These are phyloP conservation scores for Meteorus cinctellus DNA, from an alignment of 2,888 invertebrate species.

Conservation along the genomic window DNA sequence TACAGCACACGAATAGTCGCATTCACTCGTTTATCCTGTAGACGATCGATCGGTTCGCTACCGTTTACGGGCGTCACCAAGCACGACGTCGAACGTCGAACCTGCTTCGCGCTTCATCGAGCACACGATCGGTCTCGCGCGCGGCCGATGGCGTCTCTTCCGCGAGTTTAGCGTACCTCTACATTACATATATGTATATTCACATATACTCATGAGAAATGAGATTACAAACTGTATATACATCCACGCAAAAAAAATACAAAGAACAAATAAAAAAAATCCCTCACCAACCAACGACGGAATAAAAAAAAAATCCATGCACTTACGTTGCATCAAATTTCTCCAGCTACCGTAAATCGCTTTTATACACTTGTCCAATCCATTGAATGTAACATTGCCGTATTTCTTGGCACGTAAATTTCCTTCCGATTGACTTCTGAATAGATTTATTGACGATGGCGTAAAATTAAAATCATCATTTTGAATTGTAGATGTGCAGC, in stretches of 20 bases:
- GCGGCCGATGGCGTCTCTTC: conserved; percentile 37
- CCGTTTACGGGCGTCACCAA: conserved; percentile 46
- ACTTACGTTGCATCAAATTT: conserved; percentile 86
- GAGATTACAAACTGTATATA: conserved; percentile 12
- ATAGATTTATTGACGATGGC: conserved; percentile 71
- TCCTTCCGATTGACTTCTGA: conserved; percentile 83
- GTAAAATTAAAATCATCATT: conserved; percentile 59
- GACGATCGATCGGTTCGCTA: conserved; percentile 43
- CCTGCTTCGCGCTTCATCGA: conserved; percentile 42
- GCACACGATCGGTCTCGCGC: conserved; percentile 38
- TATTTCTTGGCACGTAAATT: conserved; percentile 74
- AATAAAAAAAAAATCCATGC: not conserved
- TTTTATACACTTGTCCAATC: conserved; percentile 82
- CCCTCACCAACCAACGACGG: not conserved
- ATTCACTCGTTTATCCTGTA: conserved; percentile 35
- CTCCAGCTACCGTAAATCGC: conserved; percentile 87
- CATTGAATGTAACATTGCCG: conserved; percentile 63
- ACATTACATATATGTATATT: conserved; percentile 4
- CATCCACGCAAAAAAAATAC: not conserved
- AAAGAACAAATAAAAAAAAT: not conserved
- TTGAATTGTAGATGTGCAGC: conserved; percentile 45
- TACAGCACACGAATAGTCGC: not conserved
- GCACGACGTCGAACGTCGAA: conserved; percentile 41
- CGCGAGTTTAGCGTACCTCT: conserved; percentile 34
- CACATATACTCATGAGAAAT: conserved; percentile 13